A percentile compares a stretch with the other conserved stretches of the same genome.
These are phyloP conservation scores for Proterorhinus semilunaris DNA, from an alignment of 2,113 vertebrate genomes.

Conservation along the genomic window DNA sequence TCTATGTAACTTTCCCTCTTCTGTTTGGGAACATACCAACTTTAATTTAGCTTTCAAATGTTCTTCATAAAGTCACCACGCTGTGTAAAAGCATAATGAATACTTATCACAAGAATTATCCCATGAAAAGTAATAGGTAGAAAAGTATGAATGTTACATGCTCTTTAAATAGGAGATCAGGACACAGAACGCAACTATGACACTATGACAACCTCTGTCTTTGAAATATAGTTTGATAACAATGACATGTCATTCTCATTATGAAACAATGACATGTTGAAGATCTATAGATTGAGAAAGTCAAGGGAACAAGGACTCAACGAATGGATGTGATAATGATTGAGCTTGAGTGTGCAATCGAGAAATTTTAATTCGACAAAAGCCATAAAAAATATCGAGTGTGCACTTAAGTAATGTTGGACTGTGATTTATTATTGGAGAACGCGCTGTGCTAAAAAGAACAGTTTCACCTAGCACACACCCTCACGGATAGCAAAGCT, in stretches of 20 bases:
- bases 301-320: conserved; percentile 8
- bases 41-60: no score
- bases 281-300: neutral
- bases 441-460: conserved; percentile 1
- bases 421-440: conserved; percentile 12
- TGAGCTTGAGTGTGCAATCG: conserved; percentile 11
- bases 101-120: no score
- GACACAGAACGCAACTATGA: neutral
- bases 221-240: neutral
- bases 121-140: no score
- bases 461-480: neutral
- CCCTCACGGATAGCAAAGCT: neutral
- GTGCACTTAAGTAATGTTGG: neutral
- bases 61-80: no score
- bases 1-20: no score
- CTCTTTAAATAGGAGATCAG: no score
- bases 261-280: conserved; percentile 14
- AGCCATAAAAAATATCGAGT: conserved; percentile 19
- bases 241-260: conserved; percentile 10
- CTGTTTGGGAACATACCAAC: no score
- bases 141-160: no score
- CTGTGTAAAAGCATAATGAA: no score
- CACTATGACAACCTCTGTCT: neutral
- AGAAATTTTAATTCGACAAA: conserved; percentile 27
- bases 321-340: conserved; percentile 2